phyloP scores from a whole-genome alignment of 2,888 invertebrate genomes.

The Tetheella fluctuosa region DNA sequence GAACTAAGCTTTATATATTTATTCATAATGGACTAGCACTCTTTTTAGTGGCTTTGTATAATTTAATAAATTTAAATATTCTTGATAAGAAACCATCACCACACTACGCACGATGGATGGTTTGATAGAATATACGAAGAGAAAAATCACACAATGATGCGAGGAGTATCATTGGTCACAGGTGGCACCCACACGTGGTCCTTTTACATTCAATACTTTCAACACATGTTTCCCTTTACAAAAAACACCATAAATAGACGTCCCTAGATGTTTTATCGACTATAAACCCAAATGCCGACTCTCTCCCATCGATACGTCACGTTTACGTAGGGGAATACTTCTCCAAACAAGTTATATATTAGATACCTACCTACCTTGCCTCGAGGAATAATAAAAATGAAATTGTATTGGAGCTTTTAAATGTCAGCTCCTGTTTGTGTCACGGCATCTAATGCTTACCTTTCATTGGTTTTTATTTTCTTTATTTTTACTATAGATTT shows the following conservation, averaged over 20 bases:
- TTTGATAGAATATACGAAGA: too few relatives aligned
- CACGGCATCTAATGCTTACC: background rate
- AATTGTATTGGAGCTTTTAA: conserved; percentile 25
- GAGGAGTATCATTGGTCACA: conserved; percentile 24
- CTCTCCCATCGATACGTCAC: conserved; percentile 67
- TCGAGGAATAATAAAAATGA: conserved; percentile 30
- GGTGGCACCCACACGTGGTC: conserved; percentile 54
- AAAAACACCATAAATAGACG: conserved; percentile 74
- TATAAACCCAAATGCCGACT: conserved; percentile 73
- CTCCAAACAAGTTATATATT: conserved; percentile 29
- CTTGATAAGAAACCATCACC: too few relatives aligned
- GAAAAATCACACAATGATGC: background rate
- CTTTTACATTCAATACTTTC: conserved; percentile 63
- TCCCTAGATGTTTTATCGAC: conserved; percentile 75
- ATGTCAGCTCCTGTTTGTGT: conserved; percentile 7
- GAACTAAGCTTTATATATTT: too few relatives aligned
- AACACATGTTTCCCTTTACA: conserved; percentile 64
- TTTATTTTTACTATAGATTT: background rate
- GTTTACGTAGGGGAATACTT: conserved; percentile 56
- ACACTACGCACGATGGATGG: too few relatives aligned
- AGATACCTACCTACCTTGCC: conserved; percentile 23
- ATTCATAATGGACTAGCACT: too few relatives aligned
- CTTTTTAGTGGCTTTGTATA: too few relatives aligned
- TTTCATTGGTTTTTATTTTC: conserved; percentile 9
- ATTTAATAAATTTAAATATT: too few relatives aligned